Conservation (phyloP, 2,888 invertebrate species). For the Lottia gigantea region DNA sequence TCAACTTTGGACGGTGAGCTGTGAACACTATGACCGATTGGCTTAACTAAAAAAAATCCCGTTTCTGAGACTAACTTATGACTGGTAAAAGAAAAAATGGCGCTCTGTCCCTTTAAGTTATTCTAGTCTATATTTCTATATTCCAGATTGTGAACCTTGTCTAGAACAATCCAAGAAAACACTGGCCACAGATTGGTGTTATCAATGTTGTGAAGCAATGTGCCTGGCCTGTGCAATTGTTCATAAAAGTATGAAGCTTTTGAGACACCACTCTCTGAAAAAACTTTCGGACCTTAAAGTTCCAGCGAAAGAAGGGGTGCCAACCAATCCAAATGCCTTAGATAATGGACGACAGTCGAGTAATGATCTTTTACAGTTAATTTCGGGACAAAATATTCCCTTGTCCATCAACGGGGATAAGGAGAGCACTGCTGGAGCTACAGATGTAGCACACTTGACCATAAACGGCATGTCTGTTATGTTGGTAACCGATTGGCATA, state of each 20-base stretch:
- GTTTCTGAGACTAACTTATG: too few species aligned
- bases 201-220: neutral
- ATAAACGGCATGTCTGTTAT: neutral
- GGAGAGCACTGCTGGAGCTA: neutral
- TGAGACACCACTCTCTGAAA: neutral
- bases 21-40: too few species aligned
- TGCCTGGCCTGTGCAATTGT: neutral
- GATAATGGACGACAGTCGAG: neutral
- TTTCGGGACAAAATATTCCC: neutral
- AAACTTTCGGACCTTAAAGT: neutral
- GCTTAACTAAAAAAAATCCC: too few species aligned
- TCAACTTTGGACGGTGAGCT: too few species aligned
- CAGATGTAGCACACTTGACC: neutral
- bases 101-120: too few species aligned
- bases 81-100: too few species aligned
- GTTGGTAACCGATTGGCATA: neutral
- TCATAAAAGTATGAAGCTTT: constrained; percentile 1
- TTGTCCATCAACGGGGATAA: neutral
- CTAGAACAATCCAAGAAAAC: neutral
- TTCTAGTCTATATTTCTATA: too few species aligned
- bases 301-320: neutral
- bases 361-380: neutral
- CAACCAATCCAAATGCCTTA: neutral
- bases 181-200: neutral
- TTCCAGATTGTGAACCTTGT: neutral